Evolutionary conservation across 2,888 invertebrate genomes (phyloP).

Genomic region (Agrochola circellaris): DNA sequence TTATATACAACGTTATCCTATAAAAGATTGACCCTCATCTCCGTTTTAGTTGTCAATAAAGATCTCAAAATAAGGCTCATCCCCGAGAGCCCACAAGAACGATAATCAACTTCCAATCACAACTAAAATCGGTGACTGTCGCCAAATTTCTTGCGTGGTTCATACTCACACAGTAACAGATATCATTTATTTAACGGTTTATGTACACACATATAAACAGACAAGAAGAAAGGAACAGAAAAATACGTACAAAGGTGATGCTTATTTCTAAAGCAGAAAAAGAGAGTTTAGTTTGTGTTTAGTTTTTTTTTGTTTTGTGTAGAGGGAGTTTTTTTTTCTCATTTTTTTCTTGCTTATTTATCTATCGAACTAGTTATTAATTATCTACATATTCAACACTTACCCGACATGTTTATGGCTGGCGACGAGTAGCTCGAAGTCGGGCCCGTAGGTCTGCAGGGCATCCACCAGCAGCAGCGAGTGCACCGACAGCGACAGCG

Average conservation of each 20-base stretch:
- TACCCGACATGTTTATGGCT: constrained; percentile 98
- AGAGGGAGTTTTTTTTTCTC: too few relatives aligned
- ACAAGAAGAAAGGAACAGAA: too few relatives aligned
- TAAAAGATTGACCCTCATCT: not conserved
- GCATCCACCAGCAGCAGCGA: constrained; percentile 98
- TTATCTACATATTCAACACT: not conserved
- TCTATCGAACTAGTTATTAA: not conserved
- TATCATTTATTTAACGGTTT: too few relatives aligned
- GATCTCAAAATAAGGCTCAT: not conserved
- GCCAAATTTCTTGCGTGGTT: too few relatives aligned
- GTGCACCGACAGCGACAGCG: constrained; percentile 96
- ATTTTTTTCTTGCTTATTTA: too few relatives aligned
- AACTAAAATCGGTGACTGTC: not conserved
- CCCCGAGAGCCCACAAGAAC: not conserved
- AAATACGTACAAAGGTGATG: too few relatives aligned
- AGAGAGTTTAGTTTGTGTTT: too few relatives aligned
- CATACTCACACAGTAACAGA: too few relatives aligned
- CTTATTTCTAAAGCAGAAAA: too few relatives aligned
- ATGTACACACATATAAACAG: too few relatives aligned
- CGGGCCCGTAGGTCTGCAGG: constrained; percentile 98
- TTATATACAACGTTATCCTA: not conserved
- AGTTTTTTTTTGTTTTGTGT: too few relatives aligned
- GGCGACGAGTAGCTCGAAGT: constrained; percentile 98
- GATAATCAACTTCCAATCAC: not conserved
- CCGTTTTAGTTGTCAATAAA: too few relatives aligned